These are phyloP conservation scores for Lasioglossum zephyrum DNA, from an alignment of 2,888 invertebrate genomes.

Conservation along the genomic window DNA sequence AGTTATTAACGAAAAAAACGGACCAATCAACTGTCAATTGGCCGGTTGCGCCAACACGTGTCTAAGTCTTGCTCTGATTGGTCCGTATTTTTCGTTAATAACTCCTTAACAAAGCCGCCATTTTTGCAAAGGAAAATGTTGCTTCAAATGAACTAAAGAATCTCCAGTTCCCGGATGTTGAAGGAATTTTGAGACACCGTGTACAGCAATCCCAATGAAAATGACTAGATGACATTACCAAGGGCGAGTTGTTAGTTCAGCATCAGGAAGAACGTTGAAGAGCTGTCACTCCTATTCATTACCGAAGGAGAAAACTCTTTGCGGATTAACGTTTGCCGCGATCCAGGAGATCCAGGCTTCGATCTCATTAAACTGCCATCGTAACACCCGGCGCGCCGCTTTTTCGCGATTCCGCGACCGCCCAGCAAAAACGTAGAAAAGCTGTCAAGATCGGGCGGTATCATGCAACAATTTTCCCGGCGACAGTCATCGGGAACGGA, in stretches of 20 bases:
- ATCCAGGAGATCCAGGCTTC: not conserved
- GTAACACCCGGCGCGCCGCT: not conserved
- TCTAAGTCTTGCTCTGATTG: too few relatives aligned
- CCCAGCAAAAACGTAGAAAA: not conserved
- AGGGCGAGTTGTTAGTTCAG: not conserved
- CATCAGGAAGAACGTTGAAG: not conserved
- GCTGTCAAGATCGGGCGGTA: not conserved
- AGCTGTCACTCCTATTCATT: not conserved
- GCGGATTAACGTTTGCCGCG: not conserved
- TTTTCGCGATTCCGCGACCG: not conserved
- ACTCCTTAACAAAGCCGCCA: too few relatives aligned
- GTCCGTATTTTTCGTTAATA: too few relatives aligned
- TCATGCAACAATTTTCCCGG: not conserved
- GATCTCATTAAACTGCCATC: not conserved
- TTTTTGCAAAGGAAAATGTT: too few relatives aligned
- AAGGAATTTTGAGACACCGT: too few relatives aligned
- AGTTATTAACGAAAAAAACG: too few relatives aligned
- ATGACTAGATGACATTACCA: too few relatives aligned
- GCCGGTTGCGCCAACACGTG: too few relatives aligned
- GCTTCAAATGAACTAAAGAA: too few relatives aligned
- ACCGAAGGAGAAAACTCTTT: not conserved
- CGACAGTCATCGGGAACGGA: constrained; percentile 23
- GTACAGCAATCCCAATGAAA: too few relatives aligned
- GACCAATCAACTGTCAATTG: too few relatives aligned
- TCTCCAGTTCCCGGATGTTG: too few relatives aligned